Base-by-base conservation (phyloP, 2,888 invertebrate species). In the Coleophora deauratella region DNA sequence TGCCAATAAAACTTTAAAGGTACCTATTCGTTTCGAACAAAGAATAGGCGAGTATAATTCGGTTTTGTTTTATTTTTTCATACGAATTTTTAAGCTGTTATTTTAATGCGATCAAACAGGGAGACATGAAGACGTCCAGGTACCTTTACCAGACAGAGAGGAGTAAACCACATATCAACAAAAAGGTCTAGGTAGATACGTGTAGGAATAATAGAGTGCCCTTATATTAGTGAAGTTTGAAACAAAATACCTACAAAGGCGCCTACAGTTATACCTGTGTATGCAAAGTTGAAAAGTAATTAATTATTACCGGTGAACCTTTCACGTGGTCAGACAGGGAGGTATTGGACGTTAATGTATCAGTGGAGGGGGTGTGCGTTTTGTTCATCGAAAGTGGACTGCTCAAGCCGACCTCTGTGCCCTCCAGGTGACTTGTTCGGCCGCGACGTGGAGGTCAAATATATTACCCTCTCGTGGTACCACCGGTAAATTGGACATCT, bases 271-370 rank as follows among this genome's bases (percentile, higher is more conserved):
- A 21, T 6, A n/a, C n/a, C n/a, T n/a, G 3, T 4, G 21, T 21
- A 33, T 51, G 55, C 52, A 56, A 62, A 65, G 51, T 58, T 57
- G 63, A 62, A 55, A 54, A 54, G 67, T 72, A 71, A 78, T 78
- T 77, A 79, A 79, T 79, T 75, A 78, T 78, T 74, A 67, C 67
- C 62, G 64, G 65, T 64, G 66, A 64, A 72, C 76, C 75, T 73
- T 76, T 72, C 64, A 66, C 65, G 66, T 59, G 76, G 76, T 72
- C 67, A 71, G 70, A 70, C 68, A 65, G 31, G 31, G 58, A 66
- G 63, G 67, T 64, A 72, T 69, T 59, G 66, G 66, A 59, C 63
- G 61, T 63, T 71, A 76, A 76, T 74, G 71, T 78, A 77, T 76
- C 67, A 70, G 59, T 31, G 34, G 43, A 12, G 60, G 59, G 56